phyloP scores from a whole-genome alignment of 2,113 vertebrate genomes.

The Nematolebias whitei region DNA sequence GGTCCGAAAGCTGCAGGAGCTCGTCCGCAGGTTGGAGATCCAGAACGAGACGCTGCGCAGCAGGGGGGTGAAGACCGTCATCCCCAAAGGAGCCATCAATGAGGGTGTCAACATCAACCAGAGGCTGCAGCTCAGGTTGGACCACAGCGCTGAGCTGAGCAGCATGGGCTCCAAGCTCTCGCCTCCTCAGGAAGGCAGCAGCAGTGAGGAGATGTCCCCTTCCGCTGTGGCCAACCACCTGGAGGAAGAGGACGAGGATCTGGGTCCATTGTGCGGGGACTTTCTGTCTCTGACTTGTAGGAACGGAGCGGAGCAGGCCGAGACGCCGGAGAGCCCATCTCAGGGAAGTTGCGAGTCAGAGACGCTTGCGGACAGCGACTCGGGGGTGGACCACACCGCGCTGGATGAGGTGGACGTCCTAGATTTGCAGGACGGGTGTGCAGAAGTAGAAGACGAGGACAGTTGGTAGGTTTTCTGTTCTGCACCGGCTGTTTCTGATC shows the following conservation, averaged over 20 bases:
- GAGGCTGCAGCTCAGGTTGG: constrained; percentile 63
- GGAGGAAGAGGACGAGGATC: constrained; percentile 49
- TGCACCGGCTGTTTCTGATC: neutral
- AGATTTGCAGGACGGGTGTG: constrained; percentile 83
- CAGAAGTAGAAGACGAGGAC: constrained; percentile 84
- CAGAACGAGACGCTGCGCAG: constrained; percentile 87
- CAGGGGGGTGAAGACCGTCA: constrained; percentile 69
- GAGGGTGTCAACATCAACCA: constrained; percentile 62
- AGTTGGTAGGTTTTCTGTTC: constrained; percentile 83
- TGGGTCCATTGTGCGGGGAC: constrained; percentile 30
- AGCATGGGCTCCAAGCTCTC: constrained; percentile 59
- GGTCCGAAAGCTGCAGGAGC: constrained; percentile 88
- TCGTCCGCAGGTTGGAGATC: constrained; percentile 87
- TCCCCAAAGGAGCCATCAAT: constrained; percentile 56
- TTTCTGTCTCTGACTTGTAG: constrained; percentile 61
- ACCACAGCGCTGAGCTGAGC: constrained; percentile 64
- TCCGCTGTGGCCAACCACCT: constrained; percentile 21
- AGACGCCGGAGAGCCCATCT: constrained; percentile 49
- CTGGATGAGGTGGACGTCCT: constrained; percentile 89
- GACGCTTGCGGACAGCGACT: constrained; percentile 65
- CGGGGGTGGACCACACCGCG: constrained; percentile 69
- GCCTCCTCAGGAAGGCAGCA: constrained; percentile 46
- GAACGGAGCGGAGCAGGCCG: constrained; percentile 29
- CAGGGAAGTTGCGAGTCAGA: constrained; percentile 72
- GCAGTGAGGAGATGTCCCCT: constrained; percentile 70